These are phyloP conservation scores for Drosophila tripunctata DNA, from an alignment of 2,888 invertebrate genomes.

Conservation along the genomic window DNA sequence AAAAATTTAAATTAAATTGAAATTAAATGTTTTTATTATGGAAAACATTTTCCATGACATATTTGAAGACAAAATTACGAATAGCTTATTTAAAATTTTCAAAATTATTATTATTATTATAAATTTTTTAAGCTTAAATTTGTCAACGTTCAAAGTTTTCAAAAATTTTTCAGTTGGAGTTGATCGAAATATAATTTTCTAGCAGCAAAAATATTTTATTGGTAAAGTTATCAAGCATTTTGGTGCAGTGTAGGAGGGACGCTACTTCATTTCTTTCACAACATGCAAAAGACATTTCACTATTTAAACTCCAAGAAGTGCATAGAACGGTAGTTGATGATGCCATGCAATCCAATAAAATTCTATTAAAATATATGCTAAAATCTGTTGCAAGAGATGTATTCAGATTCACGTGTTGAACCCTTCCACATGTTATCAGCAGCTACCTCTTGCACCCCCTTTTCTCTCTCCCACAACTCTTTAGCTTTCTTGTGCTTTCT, in stretches of 20 bases:
- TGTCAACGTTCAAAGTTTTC: background rate
- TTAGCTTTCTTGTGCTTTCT: constrained; percentile 1
- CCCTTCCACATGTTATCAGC: constrained; percentile 37
- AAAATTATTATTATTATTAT: too few relatives aligned
- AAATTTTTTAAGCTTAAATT: too few relatives aligned
- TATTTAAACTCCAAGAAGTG: constrained; percentile 38
- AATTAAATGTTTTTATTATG: too few relatives aligned
- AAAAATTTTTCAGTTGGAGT: background rate
- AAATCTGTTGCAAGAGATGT: constrained; percentile 46
- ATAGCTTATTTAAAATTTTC: too few relatives aligned
- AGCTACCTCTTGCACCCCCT: background rate
- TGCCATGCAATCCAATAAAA: constrained; percentile 33
- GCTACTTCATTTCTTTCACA: background rate
- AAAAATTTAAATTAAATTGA: too few relatives aligned
- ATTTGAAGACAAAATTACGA: too few relatives aligned
- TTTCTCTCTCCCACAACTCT: background rate
- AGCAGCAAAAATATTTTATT: too few relatives aligned
- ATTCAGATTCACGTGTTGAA: constrained; percentile 67
- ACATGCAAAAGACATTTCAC: constrained; percentile 2
- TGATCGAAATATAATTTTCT: too few relatives aligned
- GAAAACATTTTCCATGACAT: too few relatives aligned
- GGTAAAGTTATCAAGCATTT: background rate
- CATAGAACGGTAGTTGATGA: constrained; percentile 55
- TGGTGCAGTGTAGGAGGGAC: background rate
- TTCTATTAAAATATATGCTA: constrained; percentile 63